phyloP scores from a whole-genome alignment of 2,797 vertebrate species.

The Enteromius trimaculatus region DNA sequence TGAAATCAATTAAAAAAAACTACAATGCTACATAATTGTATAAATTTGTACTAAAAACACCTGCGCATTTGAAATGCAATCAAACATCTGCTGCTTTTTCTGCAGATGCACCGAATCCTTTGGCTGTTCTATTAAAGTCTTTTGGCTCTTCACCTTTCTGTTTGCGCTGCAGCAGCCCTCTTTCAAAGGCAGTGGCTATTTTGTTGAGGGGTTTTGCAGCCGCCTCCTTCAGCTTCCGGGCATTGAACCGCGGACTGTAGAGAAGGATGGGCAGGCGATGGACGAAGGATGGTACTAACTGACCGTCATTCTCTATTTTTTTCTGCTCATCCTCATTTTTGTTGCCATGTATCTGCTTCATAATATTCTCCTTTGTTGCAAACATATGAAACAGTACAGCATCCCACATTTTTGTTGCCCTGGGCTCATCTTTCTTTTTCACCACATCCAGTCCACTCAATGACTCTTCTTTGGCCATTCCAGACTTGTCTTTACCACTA shows the following conservation, averaged over 20 bases:
- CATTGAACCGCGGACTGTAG: conserved; percentile 88
- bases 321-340: conserved; percentile 65
- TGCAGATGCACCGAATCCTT: conserved; percentile 78
- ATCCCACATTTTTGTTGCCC: conserved; percentile 90
- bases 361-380: conserved; percentile 77
- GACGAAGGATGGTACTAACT: conserved; percentile 67
- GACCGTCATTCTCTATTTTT: conserved; percentile 65
- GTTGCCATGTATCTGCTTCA: conserved; percentile 69
- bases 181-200: conserved; percentile 76
- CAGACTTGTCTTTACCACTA: conserved; percentile 21
- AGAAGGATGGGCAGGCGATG: conserved; percentile 86
- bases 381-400: conserved; percentile 91
- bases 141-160: conserved; percentile 74
- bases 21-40: background rate
- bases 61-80: conserved; percentile 35
- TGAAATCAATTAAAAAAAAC: background rate
- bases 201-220: conserved; percentile 81
- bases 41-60: background rate
- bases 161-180: conserved; percentile 75
- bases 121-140: conserved; percentile 89
- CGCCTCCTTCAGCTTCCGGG: conserved; percentile 89
- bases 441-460: conserved; percentile 56
- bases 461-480: conserved; percentile 51
- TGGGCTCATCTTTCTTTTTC: conserved; percentile 69
- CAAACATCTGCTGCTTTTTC: conserved; percentile 55